phyloP scores from a whole-genome alignment of 2,888 invertebrate species.

The Adineta ricciae region DNA sequence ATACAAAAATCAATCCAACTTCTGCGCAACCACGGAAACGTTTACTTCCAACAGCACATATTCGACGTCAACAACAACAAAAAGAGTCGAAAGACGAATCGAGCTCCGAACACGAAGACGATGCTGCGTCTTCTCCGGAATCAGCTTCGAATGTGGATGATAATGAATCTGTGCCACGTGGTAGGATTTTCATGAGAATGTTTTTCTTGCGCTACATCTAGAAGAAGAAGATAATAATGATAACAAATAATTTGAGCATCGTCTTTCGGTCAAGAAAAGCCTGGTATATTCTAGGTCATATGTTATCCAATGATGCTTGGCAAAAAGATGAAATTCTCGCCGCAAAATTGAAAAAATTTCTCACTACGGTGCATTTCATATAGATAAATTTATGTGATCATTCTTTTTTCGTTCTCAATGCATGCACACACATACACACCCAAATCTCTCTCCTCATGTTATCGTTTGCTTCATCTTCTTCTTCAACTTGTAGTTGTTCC shows the following conservation, averaged over 20 bases:
- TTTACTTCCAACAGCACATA: neutral
- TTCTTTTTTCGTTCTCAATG: neutral
- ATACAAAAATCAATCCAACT: neutral
- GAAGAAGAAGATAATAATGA: neutral
- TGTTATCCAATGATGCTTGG: neutral
- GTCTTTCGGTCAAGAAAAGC: neutral
- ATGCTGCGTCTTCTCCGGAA: neutral
- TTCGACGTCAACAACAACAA: neutral
- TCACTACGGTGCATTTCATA: neutral
- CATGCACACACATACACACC: neutral
- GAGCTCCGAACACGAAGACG: neutral
- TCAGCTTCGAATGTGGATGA: neutral
- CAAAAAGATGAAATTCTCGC: conserved; percentile 2
- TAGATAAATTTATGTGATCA: too few species aligned
- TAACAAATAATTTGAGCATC: neutral
- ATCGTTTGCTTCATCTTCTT: neutral
- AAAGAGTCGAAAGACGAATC: neutral
- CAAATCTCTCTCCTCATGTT: neutral
- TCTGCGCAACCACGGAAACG: neutral
- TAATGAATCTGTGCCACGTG: neutral
- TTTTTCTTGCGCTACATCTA: neutral
- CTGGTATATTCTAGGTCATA: neutral
- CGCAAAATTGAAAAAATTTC: neutral
- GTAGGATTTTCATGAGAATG: neutral
- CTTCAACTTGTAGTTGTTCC: neutral